A percentile compares a stretch with the other conserved stretches of the same genome.
Evolutionary conservation across 2,113 vertebrate species (phyloP).

Genomic region (Catagonus wagneri): DNA sequence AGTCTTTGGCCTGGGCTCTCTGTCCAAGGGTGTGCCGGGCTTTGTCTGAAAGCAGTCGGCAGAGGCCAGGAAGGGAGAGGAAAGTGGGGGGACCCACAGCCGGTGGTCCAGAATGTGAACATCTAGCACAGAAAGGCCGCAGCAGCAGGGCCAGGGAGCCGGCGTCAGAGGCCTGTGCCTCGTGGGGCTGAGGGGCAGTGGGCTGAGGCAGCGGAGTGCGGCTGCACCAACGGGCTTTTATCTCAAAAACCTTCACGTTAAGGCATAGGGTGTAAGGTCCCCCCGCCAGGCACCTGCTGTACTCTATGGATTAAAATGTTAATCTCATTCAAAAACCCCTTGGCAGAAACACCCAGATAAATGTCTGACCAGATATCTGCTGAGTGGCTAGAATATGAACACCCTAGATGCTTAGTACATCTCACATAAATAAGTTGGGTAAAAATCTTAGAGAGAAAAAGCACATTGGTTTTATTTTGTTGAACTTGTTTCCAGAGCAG

Average conservation of each 20-base stretch:
- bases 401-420: neutral
- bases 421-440: neutral
- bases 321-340: neutral
- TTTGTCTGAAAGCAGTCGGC: no score
- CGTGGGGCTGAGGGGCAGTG: fast-evolving
- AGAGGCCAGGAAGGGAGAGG: fast-evolving
- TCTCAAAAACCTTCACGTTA: neutral
- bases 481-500: neutral
- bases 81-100: neutral
- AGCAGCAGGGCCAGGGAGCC: neutral
- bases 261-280: neutral
- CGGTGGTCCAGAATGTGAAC: neutral
- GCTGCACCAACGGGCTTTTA: no score
- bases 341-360: neutral
- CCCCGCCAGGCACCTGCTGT: neutral
- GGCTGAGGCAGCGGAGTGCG: neutral
- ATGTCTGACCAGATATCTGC: neutral
- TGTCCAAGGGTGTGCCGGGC: fast-evolving
- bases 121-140: neutral
- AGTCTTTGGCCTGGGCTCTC: no score
- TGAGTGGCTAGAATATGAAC: fast-evolving
- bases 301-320: neutral
- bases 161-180: no score
- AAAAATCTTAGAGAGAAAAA: neutral
- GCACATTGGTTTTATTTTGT: neutral